A percentile compares a stretch with the other conserved stretches of the same genome.
These are phyloP conservation scores for Euclidia mi DNA, from an alignment of 2,888 invertebrate species.

Conservation along the genomic window DNA sequence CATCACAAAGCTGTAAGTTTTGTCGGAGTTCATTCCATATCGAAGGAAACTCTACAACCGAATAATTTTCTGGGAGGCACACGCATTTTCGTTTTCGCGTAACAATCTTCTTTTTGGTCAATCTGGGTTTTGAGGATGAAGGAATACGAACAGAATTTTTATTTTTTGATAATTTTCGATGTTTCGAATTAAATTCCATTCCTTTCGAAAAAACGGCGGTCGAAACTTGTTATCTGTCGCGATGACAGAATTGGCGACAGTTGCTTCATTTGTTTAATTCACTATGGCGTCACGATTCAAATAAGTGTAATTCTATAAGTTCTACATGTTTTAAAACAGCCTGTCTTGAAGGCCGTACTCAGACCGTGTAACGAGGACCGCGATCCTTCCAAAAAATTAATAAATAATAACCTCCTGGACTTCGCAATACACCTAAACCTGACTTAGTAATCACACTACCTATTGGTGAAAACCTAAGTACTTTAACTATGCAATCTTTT, in stretches of 20 bases:
- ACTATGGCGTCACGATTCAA: conserved; percentile 53
- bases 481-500: no score
- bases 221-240: conserved; percentile 87
- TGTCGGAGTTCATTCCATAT: conserved; percentile 92
- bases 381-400: no score
- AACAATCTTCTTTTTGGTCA: conserved; percentile 82
- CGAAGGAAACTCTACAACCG: conserved; percentile 91
- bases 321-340: conserved; percentile 1
- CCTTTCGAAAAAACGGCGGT: conserved; percentile 89
- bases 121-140: conserved; percentile 81
- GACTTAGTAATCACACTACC: no score
- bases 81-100: conserved; percentile 90
- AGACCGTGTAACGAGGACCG: no score
- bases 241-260: conserved; percentile 79
- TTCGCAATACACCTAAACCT: no score
- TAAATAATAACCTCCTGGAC: no score
- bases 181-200: conserved; percentile 90
- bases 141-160: conserved; percentile 88
- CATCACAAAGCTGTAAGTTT: conserved; percentile 93
- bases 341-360: no score
- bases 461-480: no score
- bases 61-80: conserved; percentile 90
- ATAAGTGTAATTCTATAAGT: conserved; percentile 31
- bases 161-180: conserved; percentile 88
- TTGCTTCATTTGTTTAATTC: conserved; percentile 74